Evolutionary conservation across 2,888 invertebrate species (phyloP).

Genomic region (Ephialtes manifestator): DNA sequence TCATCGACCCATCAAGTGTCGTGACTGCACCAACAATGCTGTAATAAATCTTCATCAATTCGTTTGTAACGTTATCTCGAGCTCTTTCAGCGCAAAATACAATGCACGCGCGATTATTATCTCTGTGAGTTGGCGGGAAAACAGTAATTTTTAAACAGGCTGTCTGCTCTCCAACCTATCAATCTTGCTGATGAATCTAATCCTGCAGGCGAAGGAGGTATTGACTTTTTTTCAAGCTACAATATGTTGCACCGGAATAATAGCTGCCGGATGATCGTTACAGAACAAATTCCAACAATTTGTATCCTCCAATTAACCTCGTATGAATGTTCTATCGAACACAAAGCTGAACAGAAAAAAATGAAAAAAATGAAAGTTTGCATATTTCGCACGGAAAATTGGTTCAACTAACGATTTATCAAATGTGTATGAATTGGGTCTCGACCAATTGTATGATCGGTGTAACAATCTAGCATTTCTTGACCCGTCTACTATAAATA

Average conservation of each 20-base stretch:
- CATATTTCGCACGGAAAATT: too few relatives aligned
- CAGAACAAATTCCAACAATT: constrained; percentile 12
- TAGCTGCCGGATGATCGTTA: not conserved
- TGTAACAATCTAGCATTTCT: too few relatives aligned
- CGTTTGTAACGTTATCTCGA: not conserved
- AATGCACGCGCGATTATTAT: not conserved
- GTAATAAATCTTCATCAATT: constrained; percentile 40
- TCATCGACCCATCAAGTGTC: constrained; percentile 10
- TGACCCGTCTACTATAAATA: too few relatives aligned
- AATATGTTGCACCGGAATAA: not conserved
- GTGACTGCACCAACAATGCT: not conserved
- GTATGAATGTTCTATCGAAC: not conserved
- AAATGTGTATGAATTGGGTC: too few relatives aligned
- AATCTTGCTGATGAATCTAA: not conserved
- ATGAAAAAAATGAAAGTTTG: too few relatives aligned
- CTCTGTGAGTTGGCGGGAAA: not conserved
- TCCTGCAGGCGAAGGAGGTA: not conserved
- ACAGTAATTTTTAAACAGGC: constrained; percentile 18
- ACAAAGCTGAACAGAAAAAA: constrained; percentile 7
- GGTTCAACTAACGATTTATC: too few relatives aligned
- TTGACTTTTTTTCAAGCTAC: not conserved
- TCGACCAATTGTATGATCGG: too few relatives aligned
- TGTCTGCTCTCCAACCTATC: not conserved
- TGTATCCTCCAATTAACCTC: not conserved
- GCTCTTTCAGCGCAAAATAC: not conserved